These are phyloP conservation scores for Sympetrum striolatum DNA, from an alignment of 2,888 invertebrate genomes.

Conservation along the genomic window DNA sequence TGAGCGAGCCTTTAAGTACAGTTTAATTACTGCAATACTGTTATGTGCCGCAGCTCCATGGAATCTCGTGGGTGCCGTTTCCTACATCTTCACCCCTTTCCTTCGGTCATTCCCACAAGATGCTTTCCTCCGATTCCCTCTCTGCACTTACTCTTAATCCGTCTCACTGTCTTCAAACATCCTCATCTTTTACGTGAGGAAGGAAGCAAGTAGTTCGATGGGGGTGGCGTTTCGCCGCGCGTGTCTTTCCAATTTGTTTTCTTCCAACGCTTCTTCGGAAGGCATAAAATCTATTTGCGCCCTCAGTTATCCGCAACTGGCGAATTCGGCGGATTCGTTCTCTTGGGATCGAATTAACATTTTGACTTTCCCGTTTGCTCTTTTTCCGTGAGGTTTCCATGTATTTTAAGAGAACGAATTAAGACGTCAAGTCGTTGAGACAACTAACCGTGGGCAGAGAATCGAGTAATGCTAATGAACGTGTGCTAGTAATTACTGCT, in stretches of 20 bases:
- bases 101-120: background rate
- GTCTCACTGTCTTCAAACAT: background rate
- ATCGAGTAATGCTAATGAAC: background rate
- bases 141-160: background rate
- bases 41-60: background rate
- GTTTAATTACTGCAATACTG: background rate
- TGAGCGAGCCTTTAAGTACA: background rate
- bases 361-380: background rate
- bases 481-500: too few relatives aligned
- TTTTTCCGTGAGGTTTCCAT: background rate
- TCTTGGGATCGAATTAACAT: background rate
- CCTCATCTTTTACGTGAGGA: background rate
- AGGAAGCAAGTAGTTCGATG: background rate
- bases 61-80: background rate
- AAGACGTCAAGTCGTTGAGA: too few relatives aligned
- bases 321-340: background rate
- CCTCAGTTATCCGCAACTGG: background rate
- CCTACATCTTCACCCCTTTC: background rate
- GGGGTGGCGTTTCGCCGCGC: background rate
- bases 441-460: background rate
- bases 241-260: background rate
- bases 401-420: background rate
- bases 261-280: too few relatives aligned
- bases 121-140: background rate
- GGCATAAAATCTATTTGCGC: background rate